Percentiles rank a stretch among this genome's conserved stretches.
These are phyloP conservation scores for Oscheius onirici DNA, from an alignment of 2,888 invertebrate genomes.

Conservation along the genomic window DNA sequence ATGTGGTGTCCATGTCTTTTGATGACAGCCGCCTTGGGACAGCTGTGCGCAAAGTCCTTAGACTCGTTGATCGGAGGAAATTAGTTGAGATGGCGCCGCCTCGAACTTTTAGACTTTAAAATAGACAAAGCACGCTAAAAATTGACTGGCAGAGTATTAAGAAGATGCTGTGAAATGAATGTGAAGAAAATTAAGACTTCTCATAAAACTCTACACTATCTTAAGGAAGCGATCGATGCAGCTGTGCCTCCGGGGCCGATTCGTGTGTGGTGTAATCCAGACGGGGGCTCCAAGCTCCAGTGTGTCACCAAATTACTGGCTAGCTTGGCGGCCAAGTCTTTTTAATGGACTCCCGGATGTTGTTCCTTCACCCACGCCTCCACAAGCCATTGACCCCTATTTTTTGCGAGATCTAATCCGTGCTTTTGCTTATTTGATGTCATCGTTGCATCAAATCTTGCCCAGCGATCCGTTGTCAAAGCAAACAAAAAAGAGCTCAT, in stretches of 20 bases:
- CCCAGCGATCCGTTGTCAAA: background rate
- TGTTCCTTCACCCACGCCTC: background rate
- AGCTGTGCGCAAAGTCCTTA: no score
- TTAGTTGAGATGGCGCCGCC: no score
- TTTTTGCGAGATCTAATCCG: background rate
- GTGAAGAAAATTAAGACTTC: no score
- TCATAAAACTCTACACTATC: constrained; percentile 5
- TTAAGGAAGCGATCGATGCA: constrained; percentile 16
- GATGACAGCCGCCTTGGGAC: no score
- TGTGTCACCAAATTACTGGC: constrained; percentile 16
- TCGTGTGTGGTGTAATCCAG: constrained; percentile 23
- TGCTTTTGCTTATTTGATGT: background rate
- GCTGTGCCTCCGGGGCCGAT: background rate
- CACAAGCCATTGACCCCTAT: background rate
- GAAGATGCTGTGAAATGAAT: no score
- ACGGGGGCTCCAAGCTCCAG: background rate
- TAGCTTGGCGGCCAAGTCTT: no score
- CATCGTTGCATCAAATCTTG: background rate
- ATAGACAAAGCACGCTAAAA: no score
- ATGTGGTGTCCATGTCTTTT: no score
- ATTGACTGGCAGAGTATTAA: no score
- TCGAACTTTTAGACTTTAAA: no score
- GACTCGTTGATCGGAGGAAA: no score
- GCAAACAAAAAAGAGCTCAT: background rate
- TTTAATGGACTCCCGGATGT: background rate